Conservation (phyloP, 2,888 invertebrate genomes). For the Xanthia togata region DNA sequence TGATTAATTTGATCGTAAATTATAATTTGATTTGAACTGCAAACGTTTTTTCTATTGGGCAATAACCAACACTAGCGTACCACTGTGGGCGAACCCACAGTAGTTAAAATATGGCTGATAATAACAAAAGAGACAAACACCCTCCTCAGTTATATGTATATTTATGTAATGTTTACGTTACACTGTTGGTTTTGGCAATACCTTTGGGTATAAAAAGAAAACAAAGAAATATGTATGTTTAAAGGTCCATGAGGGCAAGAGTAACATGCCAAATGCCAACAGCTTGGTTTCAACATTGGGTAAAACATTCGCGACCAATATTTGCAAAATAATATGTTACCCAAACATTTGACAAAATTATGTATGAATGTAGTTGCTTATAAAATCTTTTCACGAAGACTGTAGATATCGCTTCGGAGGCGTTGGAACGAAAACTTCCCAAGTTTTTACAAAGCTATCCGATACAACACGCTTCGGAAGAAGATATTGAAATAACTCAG, state of each 20-base stretch:
- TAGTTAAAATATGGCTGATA: too few species aligned
- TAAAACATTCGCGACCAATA: conserved; percentile 12
- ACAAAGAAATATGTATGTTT: conserved; percentile 21
- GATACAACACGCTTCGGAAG: conserved; percentile 55
- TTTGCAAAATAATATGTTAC: conserved; percentile 8
- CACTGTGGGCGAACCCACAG: too few species aligned
- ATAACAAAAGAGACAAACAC: too few species aligned
- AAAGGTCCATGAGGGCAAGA: neutral
- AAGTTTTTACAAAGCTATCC: conserved; percentile 57
- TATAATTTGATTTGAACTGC: too few species aligned
- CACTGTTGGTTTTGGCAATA: conserved; percentile 19
- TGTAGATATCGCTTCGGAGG: conserved; percentile 46
- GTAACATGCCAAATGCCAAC: conserved; percentile 15
- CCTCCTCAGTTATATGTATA: neutral
- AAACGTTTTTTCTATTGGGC: too few species aligned
- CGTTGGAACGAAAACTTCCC: conserved; percentile 49
- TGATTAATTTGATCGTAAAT: too few species aligned
- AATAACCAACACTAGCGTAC: too few species aligned
- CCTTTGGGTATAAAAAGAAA: conserved; percentile 24
- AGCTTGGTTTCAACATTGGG: neutral
- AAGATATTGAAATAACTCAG: conserved; percentile 57
- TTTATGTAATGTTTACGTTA: conserved; percentile 18
- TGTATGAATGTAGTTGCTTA: conserved; percentile 47
- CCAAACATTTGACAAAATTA: conserved; percentile 38
- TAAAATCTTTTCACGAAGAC: conserved; percentile 39